phyloP scores from a whole-genome alignment of 2,797 vertebrate genomes.

The Falco columbarius region DNA sequence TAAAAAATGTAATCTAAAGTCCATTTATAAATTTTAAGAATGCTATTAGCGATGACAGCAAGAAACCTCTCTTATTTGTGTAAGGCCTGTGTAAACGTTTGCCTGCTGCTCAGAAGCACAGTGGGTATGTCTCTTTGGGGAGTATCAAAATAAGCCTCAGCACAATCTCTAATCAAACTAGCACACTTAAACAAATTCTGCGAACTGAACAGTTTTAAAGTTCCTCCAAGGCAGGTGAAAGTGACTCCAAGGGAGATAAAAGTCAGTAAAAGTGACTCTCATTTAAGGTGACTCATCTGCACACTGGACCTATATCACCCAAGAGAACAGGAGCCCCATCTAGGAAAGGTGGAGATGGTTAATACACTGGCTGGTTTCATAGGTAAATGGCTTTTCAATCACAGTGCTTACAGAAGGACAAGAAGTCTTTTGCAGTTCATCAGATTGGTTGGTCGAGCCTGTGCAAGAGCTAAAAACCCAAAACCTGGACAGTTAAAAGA shows the following conservation, averaged over 20 bases:
- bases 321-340: neutral
- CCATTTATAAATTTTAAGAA: neutral
- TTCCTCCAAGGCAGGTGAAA: neutral
- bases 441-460: neutral
- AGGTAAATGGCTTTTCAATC: neutral
- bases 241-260: neutral
- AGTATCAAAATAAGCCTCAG: neutral
- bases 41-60: neutral
- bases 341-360: neutral
- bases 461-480: neutral
- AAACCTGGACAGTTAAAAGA: neutral
- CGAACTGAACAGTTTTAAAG: neutral
- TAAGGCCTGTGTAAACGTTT: neutral
- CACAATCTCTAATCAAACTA: neutral
- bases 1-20: neutral
- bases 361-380: neutral
- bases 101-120: neutral
- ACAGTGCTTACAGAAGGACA: neutral
- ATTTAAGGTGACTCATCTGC: neutral
- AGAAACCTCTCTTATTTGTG: neutral
- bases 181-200: slow-evolving; percentile 15
- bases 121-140: neutral
- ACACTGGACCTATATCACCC: neutral
- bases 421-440: neutral
- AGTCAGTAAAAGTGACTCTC: neutral